Evolutionary conservation across 2,888 invertebrate species (phyloP).

Genomic region (Pyrrhosoma nymphula): DNA sequence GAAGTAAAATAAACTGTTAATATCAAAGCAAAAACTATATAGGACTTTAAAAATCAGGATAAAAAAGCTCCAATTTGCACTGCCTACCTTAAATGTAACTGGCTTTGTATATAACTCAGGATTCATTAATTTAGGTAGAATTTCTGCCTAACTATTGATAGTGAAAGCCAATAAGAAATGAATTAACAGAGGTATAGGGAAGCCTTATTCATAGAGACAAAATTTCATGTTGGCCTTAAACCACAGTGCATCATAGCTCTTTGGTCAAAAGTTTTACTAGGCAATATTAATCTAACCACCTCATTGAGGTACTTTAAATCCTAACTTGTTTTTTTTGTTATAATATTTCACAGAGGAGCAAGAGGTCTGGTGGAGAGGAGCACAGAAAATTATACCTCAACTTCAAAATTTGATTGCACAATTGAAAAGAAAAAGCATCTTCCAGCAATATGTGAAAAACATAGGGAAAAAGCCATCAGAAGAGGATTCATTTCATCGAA

Average conservation of each 20-base stretch:
- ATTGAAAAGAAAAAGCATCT: not conserved
- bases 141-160: too few species aligned
- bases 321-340: not conserved
- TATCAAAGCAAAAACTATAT: not conserved
- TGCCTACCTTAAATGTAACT: too few species aligned
- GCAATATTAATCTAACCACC: not conserved
- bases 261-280: not conserved
- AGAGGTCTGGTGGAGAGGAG: not conserved
- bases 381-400: not conserved
- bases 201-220: not conserved
- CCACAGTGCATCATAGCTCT: too few species aligned
- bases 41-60: too few species aligned
- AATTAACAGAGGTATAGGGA: too few species aligned
- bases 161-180: too few species aligned
- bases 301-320: too few species aligned
- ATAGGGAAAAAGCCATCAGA: not conserved
- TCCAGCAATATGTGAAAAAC: not conserved
- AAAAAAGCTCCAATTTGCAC: too few species aligned
- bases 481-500: not conserved
- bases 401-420: not conserved
- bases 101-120: too few species aligned
- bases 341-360: not conserved
- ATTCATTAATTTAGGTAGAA: too few species aligned
- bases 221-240: not conserved
- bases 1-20: not conserved